Conservation (phyloP, 2,797 vertebrate genomes). For the Falco concolor region DNA sequence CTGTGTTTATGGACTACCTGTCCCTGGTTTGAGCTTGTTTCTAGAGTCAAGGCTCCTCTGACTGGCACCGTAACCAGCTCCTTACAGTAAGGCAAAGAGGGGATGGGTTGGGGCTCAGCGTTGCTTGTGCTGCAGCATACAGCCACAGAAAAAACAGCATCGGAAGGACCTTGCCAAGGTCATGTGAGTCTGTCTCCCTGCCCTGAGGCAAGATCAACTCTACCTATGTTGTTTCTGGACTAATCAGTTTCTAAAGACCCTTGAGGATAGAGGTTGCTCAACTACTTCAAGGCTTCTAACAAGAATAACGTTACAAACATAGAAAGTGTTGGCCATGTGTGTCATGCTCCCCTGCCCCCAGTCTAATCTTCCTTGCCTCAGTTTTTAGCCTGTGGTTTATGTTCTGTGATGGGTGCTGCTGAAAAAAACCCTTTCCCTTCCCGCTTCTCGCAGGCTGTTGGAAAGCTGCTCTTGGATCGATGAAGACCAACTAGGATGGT, state of each 20-base stretch:
- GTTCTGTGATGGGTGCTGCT: not conserved
- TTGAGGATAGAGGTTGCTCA: not conserved
- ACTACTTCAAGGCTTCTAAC: not conserved
- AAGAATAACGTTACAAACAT: not conserved
- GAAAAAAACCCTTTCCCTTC: not conserved
- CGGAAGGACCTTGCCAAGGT: not conserved
- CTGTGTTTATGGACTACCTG: not conserved
- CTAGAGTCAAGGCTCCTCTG: not conserved
- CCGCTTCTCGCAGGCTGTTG: not conserved
- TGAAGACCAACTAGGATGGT: not conserved
- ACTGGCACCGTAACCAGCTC: not conserved
- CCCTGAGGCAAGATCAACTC: not conserved
- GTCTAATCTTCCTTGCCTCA: not conserved
- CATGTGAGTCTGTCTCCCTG: not conserved
- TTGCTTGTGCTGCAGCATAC: not conserved
- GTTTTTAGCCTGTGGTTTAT: not conserved
- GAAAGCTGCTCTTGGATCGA: not conserved
- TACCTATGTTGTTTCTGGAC: not conserved
- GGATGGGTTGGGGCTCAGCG: not conserved
- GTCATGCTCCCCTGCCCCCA: not conserved
- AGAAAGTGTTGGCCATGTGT: not conserved
- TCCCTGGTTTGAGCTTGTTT: not conserved
- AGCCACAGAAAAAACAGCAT: not conserved
- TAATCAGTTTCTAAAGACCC: slow-evolving; percentile 4
- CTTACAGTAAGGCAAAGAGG: not conserved